These are phyloP conservation scores for Halcyon malimbica DNA, from an alignment of 2,113 vertebrate genomes.

Conservation along the genomic window DNA sequence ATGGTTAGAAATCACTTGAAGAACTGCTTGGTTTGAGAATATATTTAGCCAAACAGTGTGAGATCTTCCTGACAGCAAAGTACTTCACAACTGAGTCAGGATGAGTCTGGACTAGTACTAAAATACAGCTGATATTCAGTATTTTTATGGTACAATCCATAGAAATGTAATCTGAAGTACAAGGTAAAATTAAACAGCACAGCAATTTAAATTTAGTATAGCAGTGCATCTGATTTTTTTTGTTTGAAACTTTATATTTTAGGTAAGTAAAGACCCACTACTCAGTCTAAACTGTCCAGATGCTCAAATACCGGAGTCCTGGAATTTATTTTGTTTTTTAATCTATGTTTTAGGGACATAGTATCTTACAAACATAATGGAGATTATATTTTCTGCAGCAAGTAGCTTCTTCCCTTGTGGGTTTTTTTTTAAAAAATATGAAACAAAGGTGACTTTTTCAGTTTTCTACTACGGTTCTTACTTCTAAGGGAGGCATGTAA, in stretches of 20 bases:
- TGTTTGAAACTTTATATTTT: neutral
- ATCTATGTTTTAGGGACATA: neutral
- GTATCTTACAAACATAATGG: neutral
- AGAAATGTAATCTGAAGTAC: neutral
- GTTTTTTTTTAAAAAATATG: neutral
- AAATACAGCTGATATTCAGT: neutral
- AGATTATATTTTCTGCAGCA: neutral
- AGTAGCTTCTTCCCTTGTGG: neutral
- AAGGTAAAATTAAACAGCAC: neutral
- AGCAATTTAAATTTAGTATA: neutral
- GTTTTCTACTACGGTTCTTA: slow-evolving; percentile 32
- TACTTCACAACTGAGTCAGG: neutral
- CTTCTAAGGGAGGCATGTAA: slow-evolving; percentile 10
- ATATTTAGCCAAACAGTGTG: neutral
- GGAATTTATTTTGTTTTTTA: neutral
- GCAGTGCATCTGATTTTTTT: neutral
- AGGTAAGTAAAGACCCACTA: neutral
- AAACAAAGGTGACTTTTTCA: neutral
- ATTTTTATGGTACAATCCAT: neutral
- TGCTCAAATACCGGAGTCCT: neutral
- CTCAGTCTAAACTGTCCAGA: neutral
- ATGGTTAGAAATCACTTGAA: neutral
- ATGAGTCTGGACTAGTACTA: neutral
- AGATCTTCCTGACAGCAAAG: neutral
- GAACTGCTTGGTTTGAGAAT: neutral